phyloP scores from a whole-genome alignment of 2,888 invertebrate genomes.

The Tortricodes alternella region DNA sequence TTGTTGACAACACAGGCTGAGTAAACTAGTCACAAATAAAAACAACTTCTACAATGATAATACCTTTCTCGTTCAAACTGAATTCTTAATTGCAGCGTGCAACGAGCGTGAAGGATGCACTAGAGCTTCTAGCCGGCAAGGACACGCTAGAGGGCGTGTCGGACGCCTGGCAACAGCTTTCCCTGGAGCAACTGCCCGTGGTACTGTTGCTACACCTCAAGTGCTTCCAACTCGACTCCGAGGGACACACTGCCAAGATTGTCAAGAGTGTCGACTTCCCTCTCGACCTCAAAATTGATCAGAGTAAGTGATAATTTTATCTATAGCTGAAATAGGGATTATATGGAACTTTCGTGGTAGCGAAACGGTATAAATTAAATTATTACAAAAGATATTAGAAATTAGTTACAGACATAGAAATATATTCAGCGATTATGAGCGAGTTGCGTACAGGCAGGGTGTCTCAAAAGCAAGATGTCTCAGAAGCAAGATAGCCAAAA shows the following conservation, averaged over 20 bases:
- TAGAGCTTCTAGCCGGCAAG: conserved; percentile 92
- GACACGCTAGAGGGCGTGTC: conserved; percentile 94
- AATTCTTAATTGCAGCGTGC: conserved; percentile 84
- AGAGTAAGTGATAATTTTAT: conserved; percentile 85
- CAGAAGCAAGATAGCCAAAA: too few species aligned
- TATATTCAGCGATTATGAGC: too few species aligned
- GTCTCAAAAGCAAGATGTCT: too few species aligned
- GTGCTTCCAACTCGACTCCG: conserved; percentile 94
- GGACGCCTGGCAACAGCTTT: conserved; percentile 95
- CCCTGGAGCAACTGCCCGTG: conserved; percentile 93
- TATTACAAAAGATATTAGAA: too few species aligned
- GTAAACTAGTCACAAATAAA: conserved; percentile 25
- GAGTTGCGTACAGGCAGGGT: too few species aligned
- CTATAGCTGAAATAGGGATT: too few species aligned
- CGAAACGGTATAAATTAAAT: too few species aligned
- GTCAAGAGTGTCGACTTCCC: conserved; percentile 95
- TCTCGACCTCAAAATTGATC: conserved; percentile 94
- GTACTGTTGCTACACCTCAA: conserved; percentile 96
- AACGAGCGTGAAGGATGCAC: conserved; percentile 91
- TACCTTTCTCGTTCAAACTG: neutral
- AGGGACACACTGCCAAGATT: conserved; percentile 95
- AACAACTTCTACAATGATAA: neutral
- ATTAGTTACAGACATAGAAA: too few species aligned
- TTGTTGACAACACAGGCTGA: conserved; percentile 51
- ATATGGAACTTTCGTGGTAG: neutral